These are phyloP conservation scores for Pipistrellus kuhlii DNA, from an alignment of 2,797 vertebrate genomes.

Conservation along the genomic window DNA sequence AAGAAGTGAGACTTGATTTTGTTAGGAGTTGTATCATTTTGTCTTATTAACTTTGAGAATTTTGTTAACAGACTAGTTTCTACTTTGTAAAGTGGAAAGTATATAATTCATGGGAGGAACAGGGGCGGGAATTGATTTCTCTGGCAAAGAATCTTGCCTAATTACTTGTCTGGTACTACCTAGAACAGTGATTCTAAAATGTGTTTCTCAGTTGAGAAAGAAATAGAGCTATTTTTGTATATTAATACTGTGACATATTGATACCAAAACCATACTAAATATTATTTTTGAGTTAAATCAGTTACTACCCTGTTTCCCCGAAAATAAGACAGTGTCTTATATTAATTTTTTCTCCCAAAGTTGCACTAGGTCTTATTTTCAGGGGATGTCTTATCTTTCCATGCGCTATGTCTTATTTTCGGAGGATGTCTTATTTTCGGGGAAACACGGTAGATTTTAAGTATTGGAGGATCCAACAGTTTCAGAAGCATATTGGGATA, in stretches of 20 bases:
- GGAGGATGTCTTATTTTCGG: too few species aligned
- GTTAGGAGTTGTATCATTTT: not conserved
- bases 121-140: constrained; percentile 1
- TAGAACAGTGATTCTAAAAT: constrained; percentile 43
- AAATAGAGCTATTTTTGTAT: constrained; percentile 36
- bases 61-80: constrained; percentile 25
- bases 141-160: not conserved
- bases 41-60: constrained; percentile 26
- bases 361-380: too few species aligned
- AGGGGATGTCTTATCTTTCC: too few species aligned
- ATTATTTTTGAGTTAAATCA: constrained; percentile 48
- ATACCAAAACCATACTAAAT: constrained; percentile 29
- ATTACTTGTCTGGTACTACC: not conserved
- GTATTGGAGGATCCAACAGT: not conserved
- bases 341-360: too few species aligned
- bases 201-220: constrained; percentile 48
- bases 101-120: not conserved
- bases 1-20: constrained; percentile 85
- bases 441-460: constrained; percentile 2
- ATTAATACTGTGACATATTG: constrained; percentile 28
- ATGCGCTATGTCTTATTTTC: too few species aligned
- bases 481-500: constrained; percentile 43
- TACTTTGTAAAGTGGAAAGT: not conserved
- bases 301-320: not conserved
- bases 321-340: too few species aligned